Evolutionary conservation across 1,140 invertebrate genomes (phyloP), one percentile per base, ranked within the genome.

Genomic region (Babylonia areolata): DNA sequence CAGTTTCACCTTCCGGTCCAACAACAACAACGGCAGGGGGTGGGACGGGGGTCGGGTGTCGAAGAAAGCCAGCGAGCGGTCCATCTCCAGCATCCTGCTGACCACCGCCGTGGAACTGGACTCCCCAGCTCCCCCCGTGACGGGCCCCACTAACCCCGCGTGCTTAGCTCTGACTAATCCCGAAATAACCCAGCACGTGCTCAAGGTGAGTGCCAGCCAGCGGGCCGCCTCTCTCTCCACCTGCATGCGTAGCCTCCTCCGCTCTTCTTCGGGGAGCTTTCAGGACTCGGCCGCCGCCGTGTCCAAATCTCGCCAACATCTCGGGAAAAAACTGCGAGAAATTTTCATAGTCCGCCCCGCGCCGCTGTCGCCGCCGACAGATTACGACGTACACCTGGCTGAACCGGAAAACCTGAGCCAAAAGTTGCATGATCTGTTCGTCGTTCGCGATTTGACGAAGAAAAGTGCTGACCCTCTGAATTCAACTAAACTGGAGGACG

Each of bases 61-160:
- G 69, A 92, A 92, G 88, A 92, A 92, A 86, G 91, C 88, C 58
- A 92, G 91, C 85, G 91, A 92, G 84, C 85, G 90, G 42, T 92
- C 91, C 80, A 92, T 92, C 87, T 92, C 91, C 85, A 92, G 91
- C 84, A 92, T 92, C 58, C 87, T 92, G 87, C 88, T 92, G 89
- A 84, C 58, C 69, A 84, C 82, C 28, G 82, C 64, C 35, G 90
- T 89, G 85, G 89, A 90, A 69, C 39, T 87, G 86, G 90, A 90
- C 85, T 89, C 88, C 42, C 51, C 15, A 11, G 37, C 82, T n/a
- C 23, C 37, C 82, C 31, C 58, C 87, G 84, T 20, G 87, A 35
- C n/a, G 9, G 11, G 17, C 87, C 33, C 42, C 73, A 90, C 90
- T 91, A 91, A 90, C 87, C 87, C 89, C 46, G 91, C 90, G 42